phyloP scores from a whole-genome alignment of 2,797 vertebrate species.

The Sphenodon punctatus region DNA sequence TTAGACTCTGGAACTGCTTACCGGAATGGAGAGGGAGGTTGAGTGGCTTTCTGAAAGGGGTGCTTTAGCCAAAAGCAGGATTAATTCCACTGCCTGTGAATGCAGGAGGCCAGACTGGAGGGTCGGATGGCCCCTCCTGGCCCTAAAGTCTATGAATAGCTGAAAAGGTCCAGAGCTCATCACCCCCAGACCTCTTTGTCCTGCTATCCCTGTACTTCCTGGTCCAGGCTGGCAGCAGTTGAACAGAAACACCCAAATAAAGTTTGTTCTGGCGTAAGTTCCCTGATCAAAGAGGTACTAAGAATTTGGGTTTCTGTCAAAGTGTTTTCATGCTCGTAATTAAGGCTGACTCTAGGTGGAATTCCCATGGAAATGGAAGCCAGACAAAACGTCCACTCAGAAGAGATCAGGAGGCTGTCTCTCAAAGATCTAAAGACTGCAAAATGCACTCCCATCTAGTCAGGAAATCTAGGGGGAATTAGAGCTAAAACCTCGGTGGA shows the following conservation, averaged over 20 bases:
- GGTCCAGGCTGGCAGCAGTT: not conserved
- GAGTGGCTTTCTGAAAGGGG: too few relatives aligned
- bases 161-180: too few relatives aligned
- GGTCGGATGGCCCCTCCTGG: too few relatives aligned
- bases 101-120: too few relatives aligned
- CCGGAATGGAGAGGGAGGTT: too few relatives aligned
- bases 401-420: not conserved
- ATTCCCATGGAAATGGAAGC: not conserved
- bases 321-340: not conserved
- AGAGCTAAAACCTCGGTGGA: not conserved
- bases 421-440: not conserved
- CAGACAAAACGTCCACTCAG: not conserved
- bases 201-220: not conserved
- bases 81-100: too few relatives aligned
- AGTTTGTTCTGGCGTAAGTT: too few relatives aligned
- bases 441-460: not conserved
- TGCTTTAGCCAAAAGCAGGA: too few relatives aligned
- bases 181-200: not conserved
- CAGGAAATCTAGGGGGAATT: not conserved
- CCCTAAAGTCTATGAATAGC: too few relatives aligned
- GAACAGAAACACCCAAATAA: too few relatives aligned
- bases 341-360: not conserved
- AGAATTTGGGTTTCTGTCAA: not conserved
- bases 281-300: not conserved
- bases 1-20: too few relatives aligned